Evolutionary conservation across 2,113 vertebrate genomes (phyloP).

Genomic region (Ciconia stormi): DNA sequence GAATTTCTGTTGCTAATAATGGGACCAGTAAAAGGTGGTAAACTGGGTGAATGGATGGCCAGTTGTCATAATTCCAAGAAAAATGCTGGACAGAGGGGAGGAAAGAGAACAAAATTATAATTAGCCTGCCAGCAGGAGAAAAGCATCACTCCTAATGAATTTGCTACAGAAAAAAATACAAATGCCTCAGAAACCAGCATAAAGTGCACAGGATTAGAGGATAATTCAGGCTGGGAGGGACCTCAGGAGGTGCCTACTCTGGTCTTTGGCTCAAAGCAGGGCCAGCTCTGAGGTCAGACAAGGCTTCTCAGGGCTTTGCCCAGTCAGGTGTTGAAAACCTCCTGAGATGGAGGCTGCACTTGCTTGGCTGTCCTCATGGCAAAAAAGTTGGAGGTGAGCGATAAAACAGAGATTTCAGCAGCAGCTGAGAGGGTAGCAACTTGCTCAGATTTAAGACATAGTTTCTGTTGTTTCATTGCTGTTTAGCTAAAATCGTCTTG

Average conservation of each 20-base stretch:
- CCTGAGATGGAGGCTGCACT: neutral
- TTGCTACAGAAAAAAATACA: neutral
- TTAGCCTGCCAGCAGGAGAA: neutral
- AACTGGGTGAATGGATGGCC: neutral
- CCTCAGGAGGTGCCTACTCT: neutral
- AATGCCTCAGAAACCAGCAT: neutral
- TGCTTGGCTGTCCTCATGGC: neutral
- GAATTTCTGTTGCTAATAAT: neutral
- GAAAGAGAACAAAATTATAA: neutral
- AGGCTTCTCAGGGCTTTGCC: neutral
- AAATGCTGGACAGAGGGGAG: neutral
- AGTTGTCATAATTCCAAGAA: neutral
- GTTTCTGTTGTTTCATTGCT: neutral
- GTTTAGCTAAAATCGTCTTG: neutral
- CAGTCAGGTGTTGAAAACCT: neutral
- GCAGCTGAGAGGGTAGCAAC: neutral
- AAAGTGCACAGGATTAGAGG: neutral
- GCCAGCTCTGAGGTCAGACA: neutral
- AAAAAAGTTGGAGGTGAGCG: neutral
- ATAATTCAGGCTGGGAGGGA: neutral
- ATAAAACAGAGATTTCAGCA: neutral
- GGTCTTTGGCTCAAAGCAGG: neutral
- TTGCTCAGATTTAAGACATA: neutral
- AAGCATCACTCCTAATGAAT: neutral
- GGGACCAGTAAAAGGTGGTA: neutral